These are phyloP conservation scores for Colletes collaris DNA, from an alignment of 2,888 invertebrate genomes.

Conservation along the genomic window DNA sequence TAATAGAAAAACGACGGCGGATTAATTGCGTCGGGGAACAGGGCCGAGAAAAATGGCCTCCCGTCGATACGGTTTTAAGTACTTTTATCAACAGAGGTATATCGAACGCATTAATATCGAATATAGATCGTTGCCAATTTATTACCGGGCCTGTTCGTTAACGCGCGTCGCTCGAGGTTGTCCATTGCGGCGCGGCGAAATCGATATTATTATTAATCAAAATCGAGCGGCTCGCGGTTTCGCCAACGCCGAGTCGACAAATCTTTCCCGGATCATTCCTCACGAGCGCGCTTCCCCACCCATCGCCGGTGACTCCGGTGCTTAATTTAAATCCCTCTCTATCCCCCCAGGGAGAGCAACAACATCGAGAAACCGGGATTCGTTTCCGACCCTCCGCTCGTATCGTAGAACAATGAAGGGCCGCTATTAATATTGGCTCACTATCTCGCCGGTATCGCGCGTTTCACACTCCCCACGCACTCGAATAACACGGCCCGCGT, in stretches of 20 bases:
- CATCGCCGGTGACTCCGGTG: constrained; percentile 23
- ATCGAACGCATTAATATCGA: too few relatives aligned
- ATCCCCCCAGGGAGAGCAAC: constrained; percentile 19
- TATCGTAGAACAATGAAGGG: constrained; percentile 74
- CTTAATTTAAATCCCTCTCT: constrained; percentile 49
- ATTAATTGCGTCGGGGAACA: constrained; percentile 40
- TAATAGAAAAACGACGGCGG: constrained; percentile 55
- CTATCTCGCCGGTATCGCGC: constrained; percentile 78
- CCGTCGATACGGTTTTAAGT: too few relatives aligned
- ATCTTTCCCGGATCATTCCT: constrained; percentile 37
- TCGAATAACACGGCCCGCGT: constrained; percentile 78
- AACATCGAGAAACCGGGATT: constrained; percentile 40
- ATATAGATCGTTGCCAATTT: too few relatives aligned
- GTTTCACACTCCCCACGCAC: constrained; percentile 79
- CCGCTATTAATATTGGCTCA: constrained; percentile 78
- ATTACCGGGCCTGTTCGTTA: too few relatives aligned
- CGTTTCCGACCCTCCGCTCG: constrained; percentile 55
- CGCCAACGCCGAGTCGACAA: constrained; percentile 20
- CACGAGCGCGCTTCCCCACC: constrained; percentile 19
- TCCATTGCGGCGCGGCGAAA: neutral
- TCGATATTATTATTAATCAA: constrained; percentile 16
- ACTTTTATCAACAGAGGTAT: too few relatives aligned
- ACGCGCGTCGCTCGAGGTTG: too few relatives aligned
- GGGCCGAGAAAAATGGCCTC: too few relatives aligned
- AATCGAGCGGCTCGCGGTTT: constrained; percentile 8